Conservation (phyloP, 2,888 invertebrate species). For the Trissolcus japonicus region DNA sequence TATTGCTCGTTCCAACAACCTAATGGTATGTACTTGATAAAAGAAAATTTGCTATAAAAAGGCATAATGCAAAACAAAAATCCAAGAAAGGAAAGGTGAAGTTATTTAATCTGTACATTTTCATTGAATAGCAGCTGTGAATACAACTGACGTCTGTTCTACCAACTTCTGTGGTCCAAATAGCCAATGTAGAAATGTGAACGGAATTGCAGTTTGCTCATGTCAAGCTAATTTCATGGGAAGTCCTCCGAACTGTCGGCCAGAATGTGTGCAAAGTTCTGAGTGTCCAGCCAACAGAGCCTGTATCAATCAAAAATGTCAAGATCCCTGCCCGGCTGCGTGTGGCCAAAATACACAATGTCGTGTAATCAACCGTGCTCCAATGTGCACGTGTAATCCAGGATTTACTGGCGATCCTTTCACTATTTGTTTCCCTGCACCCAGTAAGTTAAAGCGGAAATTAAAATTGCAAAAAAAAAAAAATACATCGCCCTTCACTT, state of each 20-base stretch:
- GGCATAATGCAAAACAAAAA: no score
- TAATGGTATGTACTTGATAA: constrained; percentile 16
- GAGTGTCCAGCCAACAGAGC: constrained; percentile 88
- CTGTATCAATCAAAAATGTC: constrained; percentile 88
- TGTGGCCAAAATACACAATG: constrained; percentile 77
- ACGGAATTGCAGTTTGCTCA: constrained; percentile 87
- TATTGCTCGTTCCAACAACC: constrained; percentile 74
- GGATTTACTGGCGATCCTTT: constrained; percentile 83
- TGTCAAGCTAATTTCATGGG: constrained; percentile 87
- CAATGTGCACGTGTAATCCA: constrained; percentile 77
- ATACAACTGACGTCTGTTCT: constrained; percentile 13
- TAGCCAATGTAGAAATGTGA: constrained; percentile 87
- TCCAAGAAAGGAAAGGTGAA: no score
- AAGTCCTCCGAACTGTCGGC: constrained; percentile 86
- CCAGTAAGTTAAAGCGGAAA: constrained; percentile 57
- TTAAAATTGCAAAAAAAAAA: not conserved
- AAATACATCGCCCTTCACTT: not conserved
- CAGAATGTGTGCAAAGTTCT: constrained; percentile 89
- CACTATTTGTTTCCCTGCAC: constrained; percentile 79
- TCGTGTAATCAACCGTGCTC: constrained; percentile 75
- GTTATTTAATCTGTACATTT: no score
- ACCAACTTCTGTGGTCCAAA: constrained; percentile 83
- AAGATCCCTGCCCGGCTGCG: constrained; percentile 76
- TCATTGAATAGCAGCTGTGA: constrained; percentile 4
- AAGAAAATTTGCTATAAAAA: not conserved